Base-by-base conservation (phyloP, 2,797 vertebrate genomes). In the Enteromius thamalakanensis region DNA sequence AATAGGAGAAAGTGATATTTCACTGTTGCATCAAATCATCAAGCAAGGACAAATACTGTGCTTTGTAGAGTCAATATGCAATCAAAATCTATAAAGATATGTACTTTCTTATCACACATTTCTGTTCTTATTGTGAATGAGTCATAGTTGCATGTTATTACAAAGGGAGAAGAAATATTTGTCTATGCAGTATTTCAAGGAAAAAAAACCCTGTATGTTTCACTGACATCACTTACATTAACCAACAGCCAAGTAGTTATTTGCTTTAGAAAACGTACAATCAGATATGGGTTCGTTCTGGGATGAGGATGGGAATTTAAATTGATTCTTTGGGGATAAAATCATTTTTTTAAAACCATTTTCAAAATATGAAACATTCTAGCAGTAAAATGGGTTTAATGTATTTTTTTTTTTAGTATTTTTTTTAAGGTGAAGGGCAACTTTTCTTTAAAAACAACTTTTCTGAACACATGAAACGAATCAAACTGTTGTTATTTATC, bases 271-370 rank as follows among this genome's bases (percentile, higher is more conserved):
- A 68, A 64, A 64, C 26, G 49, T 19, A 49, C 42, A 12, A 32
- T 71, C 45, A 49, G 29, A 51, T n/a, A 11, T 51, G 70, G 71
- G 26, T n/a, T 32, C 6, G 1, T 37, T 60, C 21, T 76, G 10
- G 21, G 32, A 58, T 55, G 6, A 19, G n/a, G n/a, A n/a, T n/a
- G n/a, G n/a, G n/a, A 40, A 76, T 51, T 53, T n/a, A 53, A 74
- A 74, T 74, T 5, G 23, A 49, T 49, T 49, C 7, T 71, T 71
- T 47, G 45, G 15, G 70, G 26, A 74, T 74, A 34, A 74, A 74
- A 74, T 71, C n/a, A 47, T 29, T 3, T 4, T 62, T 70, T 71
- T 51, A 49, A 72, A 62, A 3, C 26, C 26, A 15, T 64, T 64
- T 64, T 64, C 6, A 32, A 62, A 23, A 60, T 60, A 62, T 62